Conservation (phyloP, 2,888 invertebrate species). For the Volucella zonaria region DNA sequence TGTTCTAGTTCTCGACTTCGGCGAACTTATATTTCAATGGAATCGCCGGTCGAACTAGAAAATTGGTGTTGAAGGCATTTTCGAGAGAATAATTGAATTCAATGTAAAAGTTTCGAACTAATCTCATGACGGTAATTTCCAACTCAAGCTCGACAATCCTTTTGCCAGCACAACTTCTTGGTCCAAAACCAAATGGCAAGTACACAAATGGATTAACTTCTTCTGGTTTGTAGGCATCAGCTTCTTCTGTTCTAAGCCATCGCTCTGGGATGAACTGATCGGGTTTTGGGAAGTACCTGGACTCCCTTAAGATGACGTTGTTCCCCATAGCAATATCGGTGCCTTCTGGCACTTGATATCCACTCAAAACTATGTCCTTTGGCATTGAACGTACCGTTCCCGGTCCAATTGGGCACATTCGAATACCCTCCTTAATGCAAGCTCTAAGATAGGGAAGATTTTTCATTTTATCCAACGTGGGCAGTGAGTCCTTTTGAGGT, state of each 20-base stretch:
- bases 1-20: conserved; percentile 67
- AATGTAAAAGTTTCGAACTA: conserved; percentile 78
- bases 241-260: conserved; percentile 84
- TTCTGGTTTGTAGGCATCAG: conserved; percentile 36
- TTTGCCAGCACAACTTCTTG: conserved; percentile 87
- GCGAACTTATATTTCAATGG: conserved; percentile 79
- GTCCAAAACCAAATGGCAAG: conserved; percentile 87
- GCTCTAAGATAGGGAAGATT: conserved; percentile 86
- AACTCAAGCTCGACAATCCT: conserved; percentile 88
- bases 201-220: conserved; percentile 74
- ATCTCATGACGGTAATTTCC: conserved; percentile 80
- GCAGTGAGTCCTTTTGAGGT: conserved; percentile 80
- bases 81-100: conserved; percentile 76
- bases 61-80: conserved; percentile 73
- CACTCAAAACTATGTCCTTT: conserved; percentile 85
- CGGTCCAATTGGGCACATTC: conserved; percentile 85
- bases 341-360: conserved; percentile 85
- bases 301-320: conserved; percentile 85
- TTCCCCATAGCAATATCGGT: conserved; percentile 89
- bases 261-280: conserved; percentile 88
- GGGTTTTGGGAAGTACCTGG: conserved; percentile 86
- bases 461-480: conserved; percentile 82
- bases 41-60: conserved; percentile 78
- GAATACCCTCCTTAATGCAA: conserved; percentile 88
- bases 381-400: conserved; percentile 84